Conservation (phyloP, 2,113 vertebrate genomes). For the Myiopsitta monachus region DNA sequence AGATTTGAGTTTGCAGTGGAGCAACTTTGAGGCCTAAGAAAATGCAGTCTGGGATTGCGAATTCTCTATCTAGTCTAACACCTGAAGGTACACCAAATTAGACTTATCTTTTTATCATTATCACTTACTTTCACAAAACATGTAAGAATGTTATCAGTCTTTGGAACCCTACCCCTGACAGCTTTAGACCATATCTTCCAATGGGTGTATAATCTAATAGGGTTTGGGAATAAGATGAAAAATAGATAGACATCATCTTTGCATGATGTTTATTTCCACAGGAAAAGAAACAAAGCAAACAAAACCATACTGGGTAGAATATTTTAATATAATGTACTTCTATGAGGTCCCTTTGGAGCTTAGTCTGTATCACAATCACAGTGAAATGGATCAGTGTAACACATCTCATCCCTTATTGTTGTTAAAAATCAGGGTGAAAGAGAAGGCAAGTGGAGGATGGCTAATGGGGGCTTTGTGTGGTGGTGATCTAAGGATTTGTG, state of each 20-base stretch:
- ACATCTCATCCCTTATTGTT: neutral
- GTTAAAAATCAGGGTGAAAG: slow-evolving; percentile 14
- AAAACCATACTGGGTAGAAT: neutral
- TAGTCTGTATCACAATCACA: neutral
- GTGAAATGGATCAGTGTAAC: neutral
- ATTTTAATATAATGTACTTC: neutral
- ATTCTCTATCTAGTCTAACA: neutral
- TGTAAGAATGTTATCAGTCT: neutral
- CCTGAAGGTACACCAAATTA: neutral
- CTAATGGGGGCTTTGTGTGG: neutral
- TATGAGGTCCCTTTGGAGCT: slow-evolving; percentile 1
- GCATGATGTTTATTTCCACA: neutral
- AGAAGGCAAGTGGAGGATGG: neutral
- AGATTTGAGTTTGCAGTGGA: neutral
- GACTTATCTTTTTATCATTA: neutral
- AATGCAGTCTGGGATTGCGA: neutral
- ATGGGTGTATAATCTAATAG: neutral
- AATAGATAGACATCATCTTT: neutral
- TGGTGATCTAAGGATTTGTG: neutral
- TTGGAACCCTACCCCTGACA: neutral
- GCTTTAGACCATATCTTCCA: neutral
- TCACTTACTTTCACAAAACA: neutral
- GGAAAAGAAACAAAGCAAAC: slow-evolving; percentile 4
- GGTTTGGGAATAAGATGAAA: neutral
- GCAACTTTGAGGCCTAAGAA: neutral